Percentiles rank a stretch among this genome's conserved stretches.
Evolutionary conservation across 2,888 invertebrate genomes (phyloP).

Genomic region (Automeris io): DNA sequence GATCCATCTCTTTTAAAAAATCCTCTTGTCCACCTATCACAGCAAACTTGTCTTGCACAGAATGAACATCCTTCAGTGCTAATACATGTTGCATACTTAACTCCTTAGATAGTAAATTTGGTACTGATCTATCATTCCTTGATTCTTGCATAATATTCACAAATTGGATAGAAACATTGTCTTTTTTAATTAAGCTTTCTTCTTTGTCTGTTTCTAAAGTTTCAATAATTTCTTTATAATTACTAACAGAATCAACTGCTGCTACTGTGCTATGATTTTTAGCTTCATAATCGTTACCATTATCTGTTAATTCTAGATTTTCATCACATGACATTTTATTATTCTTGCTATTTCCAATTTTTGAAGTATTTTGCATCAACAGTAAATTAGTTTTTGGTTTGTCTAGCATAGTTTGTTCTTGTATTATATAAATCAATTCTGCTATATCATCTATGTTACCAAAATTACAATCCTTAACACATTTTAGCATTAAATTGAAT

Average conservation of each 20-base stretch:
- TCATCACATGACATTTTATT: conserved; percentile 7
- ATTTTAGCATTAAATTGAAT: conserved; percentile 88
- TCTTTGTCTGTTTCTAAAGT: background rate
- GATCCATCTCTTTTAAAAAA: conserved; percentile 85
- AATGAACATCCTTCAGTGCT: conserved; percentile 74
- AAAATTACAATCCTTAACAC: conserved; percentile 88
- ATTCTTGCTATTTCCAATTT: background rate
- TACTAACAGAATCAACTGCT: background rate
- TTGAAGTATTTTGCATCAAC: conserved; percentile 16
- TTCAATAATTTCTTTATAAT: background rate
- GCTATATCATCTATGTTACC: conserved; percentile 79
- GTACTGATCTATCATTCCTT: conserved; percentile 47
- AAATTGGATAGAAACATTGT: conserved; percentile 24
- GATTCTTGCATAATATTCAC: conserved; percentile 21
- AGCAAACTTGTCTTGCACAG: conserved; percentile 81
- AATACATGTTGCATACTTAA: conserved; percentile 80
- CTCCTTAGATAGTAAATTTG: conserved; percentile 80
- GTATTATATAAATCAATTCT: conserved; percentile 58
- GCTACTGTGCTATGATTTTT: background rate
- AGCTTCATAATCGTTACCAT: background rate
- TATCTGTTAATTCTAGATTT: background rate
- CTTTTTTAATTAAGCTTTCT: background rate
- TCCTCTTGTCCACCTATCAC: conserved; percentile 88
- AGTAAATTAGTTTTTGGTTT: conserved; percentile 15
- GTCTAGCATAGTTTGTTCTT: conserved; percentile 25